A percentile compares a stretch with the other conserved stretches of the same genome.
Conservation (phyloP, 2,113 vertebrate genomes). For the Donacobius atricapilla region DNA sequence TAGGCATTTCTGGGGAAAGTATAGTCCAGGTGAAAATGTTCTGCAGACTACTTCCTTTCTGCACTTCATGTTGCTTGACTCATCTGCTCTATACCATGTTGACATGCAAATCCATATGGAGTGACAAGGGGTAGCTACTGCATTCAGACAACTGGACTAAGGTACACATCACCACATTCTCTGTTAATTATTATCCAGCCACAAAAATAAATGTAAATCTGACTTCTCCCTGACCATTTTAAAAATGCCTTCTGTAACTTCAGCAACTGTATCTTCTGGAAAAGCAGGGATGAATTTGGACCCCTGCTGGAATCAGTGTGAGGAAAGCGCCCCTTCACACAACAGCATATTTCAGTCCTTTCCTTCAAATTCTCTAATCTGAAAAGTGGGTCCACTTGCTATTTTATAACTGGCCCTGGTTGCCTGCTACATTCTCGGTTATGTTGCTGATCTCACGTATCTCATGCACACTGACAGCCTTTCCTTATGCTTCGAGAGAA, state of each 20-base stretch:
- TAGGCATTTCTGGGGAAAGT: neutral
- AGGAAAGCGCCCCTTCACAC: neutral
- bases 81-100: neutral
- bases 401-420: neutral
- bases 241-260: neutral
- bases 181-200: neutral
- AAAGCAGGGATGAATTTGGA: neutral
- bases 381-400: neutral
- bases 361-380: neutral
- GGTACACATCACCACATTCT: neutral
- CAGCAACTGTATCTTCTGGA: neutral
- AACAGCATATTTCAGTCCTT: neutral
- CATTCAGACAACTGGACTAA: neutral
- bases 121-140: neutral
- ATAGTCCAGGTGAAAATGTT: neutral
- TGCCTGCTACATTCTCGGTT: neutral
- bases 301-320: neutral
- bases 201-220: neutral
- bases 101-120: neutral
- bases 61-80: neutral
- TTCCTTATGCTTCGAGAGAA: neutral
- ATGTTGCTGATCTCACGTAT: neutral
- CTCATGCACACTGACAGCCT: neutral
- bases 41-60: neutral
- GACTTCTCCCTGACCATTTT: neutral